These are phyloP conservation scores for Pagrus major DNA, from an alignment of 2,113 vertebrate genomes.

Conservation along the genomic window DNA sequence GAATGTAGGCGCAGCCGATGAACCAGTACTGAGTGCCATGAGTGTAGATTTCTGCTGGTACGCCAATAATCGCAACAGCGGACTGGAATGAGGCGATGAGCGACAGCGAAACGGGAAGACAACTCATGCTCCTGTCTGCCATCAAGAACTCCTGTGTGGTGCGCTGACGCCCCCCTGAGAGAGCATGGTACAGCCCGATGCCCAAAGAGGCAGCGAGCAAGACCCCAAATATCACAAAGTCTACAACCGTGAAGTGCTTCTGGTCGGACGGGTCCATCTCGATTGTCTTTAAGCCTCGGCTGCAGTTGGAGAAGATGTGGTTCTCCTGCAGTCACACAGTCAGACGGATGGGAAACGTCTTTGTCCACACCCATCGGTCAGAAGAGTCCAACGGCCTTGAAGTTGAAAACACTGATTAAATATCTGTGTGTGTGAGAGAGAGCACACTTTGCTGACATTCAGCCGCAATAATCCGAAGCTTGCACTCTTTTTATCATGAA, in stretches of 20 bases:
- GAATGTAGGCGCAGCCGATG: slow-evolving; percentile 92
- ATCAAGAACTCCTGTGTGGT: slow-evolving; percentile 92
- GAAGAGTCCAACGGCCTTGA: slow-evolving; percentile 43
- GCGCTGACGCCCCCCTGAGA: slow-evolving; percentile 88
- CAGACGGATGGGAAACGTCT: not conserved
- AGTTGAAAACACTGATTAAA: slow-evolving; percentile 16
- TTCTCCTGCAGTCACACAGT: slow-evolving; percentile 10
- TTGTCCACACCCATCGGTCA: slow-evolving; percentile 54
- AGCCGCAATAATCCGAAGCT: not conserved
- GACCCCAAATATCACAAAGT: slow-evolving; percentile 91
- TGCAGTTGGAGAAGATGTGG: not conserved
- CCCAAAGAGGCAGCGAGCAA: slow-evolving; percentile 87
- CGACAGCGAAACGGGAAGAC: slow-evolving; percentile 91
- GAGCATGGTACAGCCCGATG: slow-evolving; percentile 93
- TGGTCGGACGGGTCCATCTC: slow-evolving; percentile 69
- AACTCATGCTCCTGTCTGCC: slow-evolving; percentile 92
- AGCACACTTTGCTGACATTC: not conserved
- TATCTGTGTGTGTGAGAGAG: not conserved
- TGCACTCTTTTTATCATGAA: not conserved
- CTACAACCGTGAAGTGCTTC: slow-evolving; percentile 85
- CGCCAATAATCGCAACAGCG: slow-evolving; percentile 93
- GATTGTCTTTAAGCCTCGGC: not conserved
- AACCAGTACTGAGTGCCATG: slow-evolving; percentile 97
- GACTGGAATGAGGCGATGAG: slow-evolving; percentile 97
- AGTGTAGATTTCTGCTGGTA: slow-evolving; percentile 89